Base-by-base conservation (phyloP, 2,113 vertebrate species). In the Otis tarda region DNA sequence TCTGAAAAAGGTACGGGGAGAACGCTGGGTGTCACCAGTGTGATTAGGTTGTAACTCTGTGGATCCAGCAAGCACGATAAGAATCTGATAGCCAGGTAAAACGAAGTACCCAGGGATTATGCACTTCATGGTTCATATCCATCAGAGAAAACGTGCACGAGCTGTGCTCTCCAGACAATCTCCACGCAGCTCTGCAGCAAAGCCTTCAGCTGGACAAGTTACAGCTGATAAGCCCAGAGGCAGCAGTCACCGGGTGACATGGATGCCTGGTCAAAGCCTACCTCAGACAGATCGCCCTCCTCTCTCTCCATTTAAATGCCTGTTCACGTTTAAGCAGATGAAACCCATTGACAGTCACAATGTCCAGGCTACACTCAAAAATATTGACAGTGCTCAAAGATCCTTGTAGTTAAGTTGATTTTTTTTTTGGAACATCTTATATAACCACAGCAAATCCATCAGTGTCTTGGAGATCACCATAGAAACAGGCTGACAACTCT, bases 381-480 rank as follows among this genome's bases (percentile, higher is more conserved):
- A 27, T 39, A 31, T 4, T 21, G 55, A 20, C 30, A 30, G 49
- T 1, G 0, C 33, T 33, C 63, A 35, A 23, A 71, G 69, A 41
- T 24, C 60, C 73, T 59, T 37, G 52, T 15, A 67, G 64, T 30
- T 27, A 8, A 8, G 10, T 0, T 20, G 57, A 33, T 31, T 33
- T 22, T 49, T 22, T 49, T 52, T 41, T 64, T 22, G 13, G 61
- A 73, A 73, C 7, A 4, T 25, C 45, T 94, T 95, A 43, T 30
- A 41, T 37, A 96, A 95, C 20, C 45, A 55, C 50, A 74, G 76
- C 23, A 70, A 77, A 93, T 81, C 80, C 64, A 81, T 89, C 91
- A 75, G 76, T 67, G 37, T 22, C 83, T 89, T 33, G 52, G 69
- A 82, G 83, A 96, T 96, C 93, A 71, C 96, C 93, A 93, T 97